Percentiles rank a stretch among this genome's conserved stretches.
Conservation (phyloP, 2,797 vertebrate genomes). For the Hippopotamyrus pictus region DNA sequence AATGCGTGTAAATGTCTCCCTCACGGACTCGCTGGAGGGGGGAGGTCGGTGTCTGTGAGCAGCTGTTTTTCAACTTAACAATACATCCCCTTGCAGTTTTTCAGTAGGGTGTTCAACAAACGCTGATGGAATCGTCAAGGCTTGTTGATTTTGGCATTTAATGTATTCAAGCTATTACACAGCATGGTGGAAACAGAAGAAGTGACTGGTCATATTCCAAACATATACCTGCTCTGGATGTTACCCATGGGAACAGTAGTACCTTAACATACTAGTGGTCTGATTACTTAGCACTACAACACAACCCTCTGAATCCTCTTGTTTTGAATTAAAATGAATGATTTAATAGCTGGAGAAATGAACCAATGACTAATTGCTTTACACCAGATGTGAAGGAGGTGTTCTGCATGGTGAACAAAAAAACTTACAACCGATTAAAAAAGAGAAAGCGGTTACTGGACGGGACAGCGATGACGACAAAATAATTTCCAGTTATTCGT, state of each 20-base stretch:
- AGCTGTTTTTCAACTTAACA: not conserved
- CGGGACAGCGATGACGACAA: not conserved
- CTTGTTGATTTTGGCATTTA: not conserved
- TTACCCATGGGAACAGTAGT: not conserved
- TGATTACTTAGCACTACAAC: constrained; percentile 4
- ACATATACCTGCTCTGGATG: not conserved
- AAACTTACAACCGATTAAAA: not conserved
- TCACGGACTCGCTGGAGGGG: not conserved
- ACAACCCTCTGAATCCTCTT: not conserved
- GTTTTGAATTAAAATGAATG: not conserved
- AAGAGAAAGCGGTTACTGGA: not conserved
- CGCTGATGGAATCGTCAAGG: not conserved
- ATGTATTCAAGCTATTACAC: not conserved
- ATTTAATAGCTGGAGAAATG: not conserved
- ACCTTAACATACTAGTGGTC: not conserved
- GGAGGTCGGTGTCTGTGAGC: not conserved
- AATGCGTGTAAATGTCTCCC: not conserved
- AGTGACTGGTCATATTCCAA: not conserved
- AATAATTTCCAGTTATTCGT: not conserved
- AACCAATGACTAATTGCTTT: not conserved
- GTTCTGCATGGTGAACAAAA: not conserved
- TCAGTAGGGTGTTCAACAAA: not conserved
- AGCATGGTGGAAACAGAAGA: not conserved
- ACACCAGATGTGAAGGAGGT: not conserved
- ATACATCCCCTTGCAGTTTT: not conserved